Conservation (phyloP, 2,797 vertebrate genomes). For the Antrozous pallidus region DNA sequence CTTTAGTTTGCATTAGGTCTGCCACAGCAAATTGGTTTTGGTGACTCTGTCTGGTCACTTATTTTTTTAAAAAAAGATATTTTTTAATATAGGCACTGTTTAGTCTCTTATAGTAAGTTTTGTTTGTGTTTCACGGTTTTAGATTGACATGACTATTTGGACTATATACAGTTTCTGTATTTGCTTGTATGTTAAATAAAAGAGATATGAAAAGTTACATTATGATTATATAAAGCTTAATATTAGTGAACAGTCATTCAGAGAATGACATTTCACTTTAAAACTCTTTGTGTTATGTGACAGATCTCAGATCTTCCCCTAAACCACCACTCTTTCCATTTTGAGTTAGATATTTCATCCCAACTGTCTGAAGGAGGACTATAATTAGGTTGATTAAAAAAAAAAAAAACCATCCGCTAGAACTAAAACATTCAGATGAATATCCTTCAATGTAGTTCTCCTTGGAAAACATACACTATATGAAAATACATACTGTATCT, state of each 20-base stretch:
- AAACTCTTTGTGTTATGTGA: constrained; percentile 1
- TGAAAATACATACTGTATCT: not conserved
- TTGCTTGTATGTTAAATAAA: constrained; percentile 4
- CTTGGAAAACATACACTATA: not conserved
- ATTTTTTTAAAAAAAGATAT: not conserved
- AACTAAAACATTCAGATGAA: not conserved
- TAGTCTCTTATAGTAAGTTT: not conserved
- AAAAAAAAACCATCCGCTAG: not conserved
- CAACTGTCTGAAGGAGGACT: not conserved
- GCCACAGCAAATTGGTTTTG: not conserved
- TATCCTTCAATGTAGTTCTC: not conserved
- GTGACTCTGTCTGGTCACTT: not conserved
- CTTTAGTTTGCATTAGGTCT: not conserved
- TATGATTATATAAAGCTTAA: constrained; percentile 1
- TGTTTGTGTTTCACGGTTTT: constrained; percentile 26
- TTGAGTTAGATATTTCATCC: not conserved
- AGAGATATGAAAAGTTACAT: not conserved
- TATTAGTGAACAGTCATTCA: constrained; percentile 9
- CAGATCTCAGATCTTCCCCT: too few species aligned
- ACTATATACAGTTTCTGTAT: not conserved
- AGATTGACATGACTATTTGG: not conserved
- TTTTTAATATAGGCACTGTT: not conserved
- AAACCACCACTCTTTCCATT: not conserved
- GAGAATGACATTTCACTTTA: constrained; percentile 31
- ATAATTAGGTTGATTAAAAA: not conserved